Percentiles rank a stretch among this genome's conserved stretches.
Evolutionary conservation across 2,888 invertebrate species (phyloP).

Genomic region (Drosophila neutralis): DNA sequence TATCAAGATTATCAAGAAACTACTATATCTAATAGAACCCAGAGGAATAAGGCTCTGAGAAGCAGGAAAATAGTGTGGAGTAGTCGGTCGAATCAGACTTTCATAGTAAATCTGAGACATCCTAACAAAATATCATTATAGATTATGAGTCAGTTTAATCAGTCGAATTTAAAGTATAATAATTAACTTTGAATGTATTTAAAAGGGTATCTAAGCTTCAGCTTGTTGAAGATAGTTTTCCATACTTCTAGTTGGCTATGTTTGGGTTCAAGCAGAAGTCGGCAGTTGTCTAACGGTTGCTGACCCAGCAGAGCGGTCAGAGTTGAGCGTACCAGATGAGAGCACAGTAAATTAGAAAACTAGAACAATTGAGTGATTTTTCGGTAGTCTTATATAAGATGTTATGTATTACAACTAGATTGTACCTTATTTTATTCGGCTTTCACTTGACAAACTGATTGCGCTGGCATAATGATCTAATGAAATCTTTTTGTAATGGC

Average conservation of each 20-base stretch:
- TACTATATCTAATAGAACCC: neutral
- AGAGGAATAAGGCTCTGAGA: neutral
- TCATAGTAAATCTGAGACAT: neutral
- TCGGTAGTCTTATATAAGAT: conserved; percentile 53
- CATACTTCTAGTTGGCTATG: neutral
- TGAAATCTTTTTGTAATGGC: conserved; percentile 71
- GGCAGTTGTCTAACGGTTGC: conserved; percentile 39
- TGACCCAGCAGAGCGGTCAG: conserved; percentile 26
- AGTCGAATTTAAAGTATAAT: neutral
- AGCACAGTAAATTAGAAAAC: conserved; percentile 30
- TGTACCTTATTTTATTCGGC: conserved; percentile 24
- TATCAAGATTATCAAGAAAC: neutral
- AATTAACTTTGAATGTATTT: neutral
- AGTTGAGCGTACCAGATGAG: conserved; percentile 44
- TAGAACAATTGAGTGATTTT: conserved; percentile 31
- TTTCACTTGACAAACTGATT: conserved; percentile 54
- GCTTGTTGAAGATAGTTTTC: neutral
- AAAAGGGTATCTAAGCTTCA: neutral
- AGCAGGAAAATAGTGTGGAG: neutral
- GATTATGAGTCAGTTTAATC: neutral
- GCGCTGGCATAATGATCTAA: conserved; percentile 59
- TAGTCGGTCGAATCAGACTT: neutral
- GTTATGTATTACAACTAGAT: neutral
- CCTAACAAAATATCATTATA: neutral
- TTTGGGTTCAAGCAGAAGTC: conserved; percentile 11